Evolutionary conservation across 2,888 invertebrate species (phyloP).

Genomic region (Drosophila meridionalis): DNA sequence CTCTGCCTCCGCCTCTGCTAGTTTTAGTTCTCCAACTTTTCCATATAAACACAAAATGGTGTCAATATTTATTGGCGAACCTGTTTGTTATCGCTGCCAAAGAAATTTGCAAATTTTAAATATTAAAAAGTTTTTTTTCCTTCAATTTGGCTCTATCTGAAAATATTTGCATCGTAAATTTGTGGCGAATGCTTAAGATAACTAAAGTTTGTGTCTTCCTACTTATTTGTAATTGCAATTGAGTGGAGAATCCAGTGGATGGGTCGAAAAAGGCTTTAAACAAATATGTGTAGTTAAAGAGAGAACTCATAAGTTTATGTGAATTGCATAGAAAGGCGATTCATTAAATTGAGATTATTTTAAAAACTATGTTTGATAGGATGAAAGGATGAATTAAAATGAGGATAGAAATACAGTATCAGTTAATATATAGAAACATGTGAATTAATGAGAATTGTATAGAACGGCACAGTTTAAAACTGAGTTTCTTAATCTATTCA

Average conservation of each 20-base stretch:
- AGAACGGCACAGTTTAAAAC: neutral
- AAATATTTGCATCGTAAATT: slow-evolving; percentile 67
- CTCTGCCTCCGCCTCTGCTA: slow-evolving; percentile 9
- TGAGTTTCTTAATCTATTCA: neutral
- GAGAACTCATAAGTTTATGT: neutral
- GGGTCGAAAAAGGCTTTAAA: neutral
- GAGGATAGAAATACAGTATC: too few relatives aligned
- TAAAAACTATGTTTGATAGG: neutral
- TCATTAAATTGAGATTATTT: neutral
- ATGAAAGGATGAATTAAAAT: too few relatives aligned
- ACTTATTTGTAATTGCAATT: slow-evolving; percentile 6
- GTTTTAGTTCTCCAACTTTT: slow-evolving; percentile 17
- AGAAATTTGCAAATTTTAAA: slow-evolving; percentile 78
- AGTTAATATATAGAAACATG: too few relatives aligned
- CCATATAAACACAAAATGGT: slow-evolving; percentile 70
- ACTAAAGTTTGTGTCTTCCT: slow-evolving; percentile 1
- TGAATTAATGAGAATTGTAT: neutral
- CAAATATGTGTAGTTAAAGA: neutral
- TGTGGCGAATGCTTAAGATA: slow-evolving; percentile 34
- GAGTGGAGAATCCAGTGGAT: neutral
- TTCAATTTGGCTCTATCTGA: slow-evolving; percentile 35
- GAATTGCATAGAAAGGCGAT: neutral
- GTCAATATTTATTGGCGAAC: slow-evolving; percentile 81
- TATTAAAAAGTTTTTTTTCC: slow-evolving; percentile 66
- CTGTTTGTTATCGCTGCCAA: slow-evolving; percentile 78